Conservation (phyloP, 1,140 invertebrate genomes). For the Littorina saxatilis region DNA sequence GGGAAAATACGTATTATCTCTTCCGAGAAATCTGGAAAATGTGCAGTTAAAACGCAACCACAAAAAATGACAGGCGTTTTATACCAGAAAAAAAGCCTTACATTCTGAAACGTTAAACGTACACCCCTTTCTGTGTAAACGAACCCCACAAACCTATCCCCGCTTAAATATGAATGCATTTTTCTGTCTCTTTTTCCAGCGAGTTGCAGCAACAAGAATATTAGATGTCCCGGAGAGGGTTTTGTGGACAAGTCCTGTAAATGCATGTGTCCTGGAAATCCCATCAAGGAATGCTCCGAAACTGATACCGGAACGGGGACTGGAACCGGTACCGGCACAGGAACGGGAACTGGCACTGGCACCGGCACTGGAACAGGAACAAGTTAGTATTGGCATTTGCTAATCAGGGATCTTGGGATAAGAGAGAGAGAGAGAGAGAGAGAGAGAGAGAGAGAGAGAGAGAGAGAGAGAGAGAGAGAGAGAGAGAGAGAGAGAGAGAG, state of each 20-base stretch:
- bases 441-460: too few relatives aligned
- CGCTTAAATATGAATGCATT: too few relatives aligned
- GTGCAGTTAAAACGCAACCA: too few relatives aligned
- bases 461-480: too few relatives aligned
- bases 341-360: not conserved
- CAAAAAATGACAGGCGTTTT: too few relatives aligned
- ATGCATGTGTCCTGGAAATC: slow-evolving; percentile 52
- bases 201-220: not conserved
- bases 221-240: slow-evolving; percentile 48
- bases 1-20: too few relatives aligned
- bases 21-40: too few relatives aligned
- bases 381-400: not conserved
- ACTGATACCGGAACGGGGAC: not conserved
- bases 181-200: not conserved
- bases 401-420: not conserved
- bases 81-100: too few relatives aligned
- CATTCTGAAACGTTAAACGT: too few relatives aligned
- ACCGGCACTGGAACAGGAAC: slow-evolving; percentile 8
- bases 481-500: too few relatives aligned
- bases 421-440: not conserved
- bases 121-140: too few relatives aligned
- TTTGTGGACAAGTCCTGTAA: slow-evolving; percentile 56
- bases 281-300: slow-evolving; percentile 9
- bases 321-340: not conserved
- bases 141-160: too few relatives aligned